phyloP scores from a whole-genome alignment of 2,113 vertebrate species.

The Oceanites oceanicus region DNA sequence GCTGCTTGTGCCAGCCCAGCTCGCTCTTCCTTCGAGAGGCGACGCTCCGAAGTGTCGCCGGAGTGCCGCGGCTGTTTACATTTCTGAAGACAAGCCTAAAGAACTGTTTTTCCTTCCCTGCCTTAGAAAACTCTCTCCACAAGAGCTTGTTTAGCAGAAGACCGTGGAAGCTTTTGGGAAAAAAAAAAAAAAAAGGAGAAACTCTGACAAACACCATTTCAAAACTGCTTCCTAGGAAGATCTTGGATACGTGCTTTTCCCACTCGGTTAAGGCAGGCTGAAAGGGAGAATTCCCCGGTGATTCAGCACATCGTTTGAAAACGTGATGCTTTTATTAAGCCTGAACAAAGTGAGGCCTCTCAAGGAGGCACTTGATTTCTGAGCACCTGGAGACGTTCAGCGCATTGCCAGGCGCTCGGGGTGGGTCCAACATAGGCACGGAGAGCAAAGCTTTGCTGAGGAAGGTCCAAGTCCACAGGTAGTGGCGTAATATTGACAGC shows the following conservation, averaged over 20 bases:
- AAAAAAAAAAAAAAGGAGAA: background rate
- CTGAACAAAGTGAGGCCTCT: background rate
- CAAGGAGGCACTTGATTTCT: background rate
- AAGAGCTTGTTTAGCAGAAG: background rate
- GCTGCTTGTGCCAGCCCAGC: constrained; percentile 9
- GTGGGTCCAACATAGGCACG: background rate
- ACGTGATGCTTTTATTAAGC: background rate
- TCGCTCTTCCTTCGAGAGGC: background rate
- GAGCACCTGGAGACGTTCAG: background rate
- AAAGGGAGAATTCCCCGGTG: background rate
- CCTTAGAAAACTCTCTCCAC: background rate
- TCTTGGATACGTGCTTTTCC: background rate
- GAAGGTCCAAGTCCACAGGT: background rate
- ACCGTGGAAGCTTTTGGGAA: background rate
- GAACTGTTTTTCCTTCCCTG: background rate
- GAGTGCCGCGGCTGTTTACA: background rate
- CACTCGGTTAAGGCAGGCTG: background rate
- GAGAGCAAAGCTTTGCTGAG: background rate
- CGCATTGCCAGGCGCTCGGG: background rate
- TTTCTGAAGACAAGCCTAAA: background rate
- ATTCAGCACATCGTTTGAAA: background rate
- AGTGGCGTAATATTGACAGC: background rate
- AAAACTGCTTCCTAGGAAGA: background rate
- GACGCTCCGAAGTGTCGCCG: background rate
- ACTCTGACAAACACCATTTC: background rate